These are phyloP conservation scores for Plectrocnemia conspersa DNA, from an alignment of 1,140 invertebrate genomes.

Conservation along the genomic window DNA sequence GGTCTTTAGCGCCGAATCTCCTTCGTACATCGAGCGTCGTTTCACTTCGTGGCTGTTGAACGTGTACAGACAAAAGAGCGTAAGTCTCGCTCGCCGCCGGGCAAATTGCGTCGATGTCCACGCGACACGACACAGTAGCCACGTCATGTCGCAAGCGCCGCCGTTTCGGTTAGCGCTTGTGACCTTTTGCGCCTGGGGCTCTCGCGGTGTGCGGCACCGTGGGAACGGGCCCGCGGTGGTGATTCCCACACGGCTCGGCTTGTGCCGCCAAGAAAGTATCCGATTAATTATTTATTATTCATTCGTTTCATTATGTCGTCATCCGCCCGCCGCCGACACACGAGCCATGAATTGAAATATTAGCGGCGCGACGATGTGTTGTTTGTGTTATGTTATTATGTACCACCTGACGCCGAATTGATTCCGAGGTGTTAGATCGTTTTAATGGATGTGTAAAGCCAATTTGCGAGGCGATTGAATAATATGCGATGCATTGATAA, in stretches of 20 bases:
- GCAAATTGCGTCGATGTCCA: background rate
- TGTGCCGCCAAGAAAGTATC: constrained; percentile 23
- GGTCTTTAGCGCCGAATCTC: background rate
- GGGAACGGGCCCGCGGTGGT: constrained; percentile 15
- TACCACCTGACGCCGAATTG: too few relatives aligned
- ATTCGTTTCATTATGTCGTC: constrained; percentile 7
- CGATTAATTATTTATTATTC: constrained; percentile 28
- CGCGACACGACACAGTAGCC: background rate
- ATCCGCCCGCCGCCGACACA: background rate
- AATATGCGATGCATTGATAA: too few relatives aligned
- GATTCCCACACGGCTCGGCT: constrained; percentile 26
- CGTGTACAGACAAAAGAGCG: background rate
- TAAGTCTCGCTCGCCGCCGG: background rate
- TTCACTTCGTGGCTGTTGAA: background rate
- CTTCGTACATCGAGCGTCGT: constrained; percentile 3
- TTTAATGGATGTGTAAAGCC: too few relatives aligned
- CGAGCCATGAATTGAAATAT: background rate
- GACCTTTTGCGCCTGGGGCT: background rate
- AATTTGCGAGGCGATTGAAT: too few relatives aligned
- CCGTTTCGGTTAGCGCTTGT: too few relatives aligned
- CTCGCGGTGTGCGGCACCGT: constrained; percentile 3
- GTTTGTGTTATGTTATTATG: too few relatives aligned
- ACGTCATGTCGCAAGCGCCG: background rate
- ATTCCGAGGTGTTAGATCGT: too few relatives aligned
- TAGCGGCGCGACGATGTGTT: constrained; percentile 4